These are phyloP conservation scores for Urosaurus nigricauda DNA, from an alignment of 2,797 vertebrate genomes.

Conservation along the genomic window DNA sequence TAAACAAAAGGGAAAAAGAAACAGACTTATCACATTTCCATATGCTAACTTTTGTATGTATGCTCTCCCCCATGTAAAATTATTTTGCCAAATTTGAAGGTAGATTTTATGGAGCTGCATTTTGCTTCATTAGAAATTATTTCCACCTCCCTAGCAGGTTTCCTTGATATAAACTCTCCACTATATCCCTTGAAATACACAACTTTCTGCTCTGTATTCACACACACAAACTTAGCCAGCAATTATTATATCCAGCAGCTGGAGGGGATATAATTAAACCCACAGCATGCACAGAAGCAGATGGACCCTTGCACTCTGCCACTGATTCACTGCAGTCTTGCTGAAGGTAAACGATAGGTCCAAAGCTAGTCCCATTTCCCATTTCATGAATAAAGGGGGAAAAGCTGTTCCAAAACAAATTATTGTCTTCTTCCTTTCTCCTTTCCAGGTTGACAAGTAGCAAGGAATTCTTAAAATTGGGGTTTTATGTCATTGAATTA, in stretches of 20 bases:
- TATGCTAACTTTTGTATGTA: background rate
- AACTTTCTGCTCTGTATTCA: background rate
- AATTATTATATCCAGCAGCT: slow-evolving; percentile 9
- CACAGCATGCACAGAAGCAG: slow-evolving; percentile 26
- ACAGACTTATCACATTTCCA: background rate
- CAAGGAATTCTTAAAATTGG: background rate
- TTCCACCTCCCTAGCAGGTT: background rate
- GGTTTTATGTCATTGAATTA: background rate
- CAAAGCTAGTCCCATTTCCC: slow-evolving; percentile 38
- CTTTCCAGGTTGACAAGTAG: slow-evolving; percentile 28
- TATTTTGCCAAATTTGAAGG: background rate
- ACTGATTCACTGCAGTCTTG: slow-evolving; percentile 6
- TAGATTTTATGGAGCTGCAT: background rate
- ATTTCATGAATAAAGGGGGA: slow-evolving; percentile 51
- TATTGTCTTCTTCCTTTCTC: slow-evolving; percentile 14
- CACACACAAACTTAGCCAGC: accelerated
- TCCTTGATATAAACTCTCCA: background rate
- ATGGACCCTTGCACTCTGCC: slow-evolving; percentile 11
- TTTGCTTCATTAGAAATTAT: background rate
- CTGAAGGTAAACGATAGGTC: slow-evolving; percentile 42
- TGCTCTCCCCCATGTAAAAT: background rate
- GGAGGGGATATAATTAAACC: slow-evolving; percentile 34
- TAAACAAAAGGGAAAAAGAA: background rate
- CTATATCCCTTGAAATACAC: background rate
- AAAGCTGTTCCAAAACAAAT: slow-evolving; percentile 14